Percentiles rank a stretch among this genome's conserved stretches.
phyloP scores from a whole-genome alignment of 2,113 vertebrate genomes.

The Tachuris rubrigastra region DNA sequence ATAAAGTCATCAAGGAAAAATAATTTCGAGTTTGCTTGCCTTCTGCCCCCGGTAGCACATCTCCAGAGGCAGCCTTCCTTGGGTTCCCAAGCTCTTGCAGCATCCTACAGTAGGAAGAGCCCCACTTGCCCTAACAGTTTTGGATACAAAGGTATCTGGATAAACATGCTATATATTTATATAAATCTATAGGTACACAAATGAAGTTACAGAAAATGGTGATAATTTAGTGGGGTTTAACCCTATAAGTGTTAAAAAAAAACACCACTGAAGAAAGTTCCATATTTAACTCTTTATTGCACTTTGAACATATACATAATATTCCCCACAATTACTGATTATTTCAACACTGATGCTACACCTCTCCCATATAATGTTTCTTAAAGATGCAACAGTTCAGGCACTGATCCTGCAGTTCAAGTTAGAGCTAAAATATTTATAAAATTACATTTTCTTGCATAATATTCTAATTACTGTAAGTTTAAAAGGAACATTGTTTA shows the following conservation, averaged over 20 bases:
- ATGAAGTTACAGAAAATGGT: fast-evolving
- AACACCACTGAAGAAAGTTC: not conserved
- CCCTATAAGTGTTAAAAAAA: not conserved
- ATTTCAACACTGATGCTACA: slow-evolving; percentile 2
- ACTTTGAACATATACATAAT: slow-evolving; percentile 26
- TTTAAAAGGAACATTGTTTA: not conserved
- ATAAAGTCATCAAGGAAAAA: fast-evolving
- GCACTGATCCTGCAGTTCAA: not conserved
- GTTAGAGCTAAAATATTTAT: not conserved
- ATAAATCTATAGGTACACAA: fast-evolving
- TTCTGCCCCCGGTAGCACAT: fast-evolving
- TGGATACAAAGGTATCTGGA: fast-evolving
- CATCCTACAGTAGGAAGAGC: fast-evolving
- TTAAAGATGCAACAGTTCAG: not conserved
- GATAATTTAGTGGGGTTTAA: too few relatives aligned
- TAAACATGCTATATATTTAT: fast-evolving
- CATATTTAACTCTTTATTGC: slow-evolving; percentile 39
- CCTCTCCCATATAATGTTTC: not conserved
- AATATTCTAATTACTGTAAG: not conserved
- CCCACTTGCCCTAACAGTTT: fast-evolving
- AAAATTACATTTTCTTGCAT: not conserved
- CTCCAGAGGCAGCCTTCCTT: fast-evolving
- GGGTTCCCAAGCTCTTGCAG: fast-evolving
- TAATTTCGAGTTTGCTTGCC: too few relatives aligned
- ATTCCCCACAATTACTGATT: not conserved